Percentiles rank a stretch among this genome's conserved stretches.
Conservation (phyloP, 2,113 vertebrate genomes). For the Copsychus sechellarum region DNA sequence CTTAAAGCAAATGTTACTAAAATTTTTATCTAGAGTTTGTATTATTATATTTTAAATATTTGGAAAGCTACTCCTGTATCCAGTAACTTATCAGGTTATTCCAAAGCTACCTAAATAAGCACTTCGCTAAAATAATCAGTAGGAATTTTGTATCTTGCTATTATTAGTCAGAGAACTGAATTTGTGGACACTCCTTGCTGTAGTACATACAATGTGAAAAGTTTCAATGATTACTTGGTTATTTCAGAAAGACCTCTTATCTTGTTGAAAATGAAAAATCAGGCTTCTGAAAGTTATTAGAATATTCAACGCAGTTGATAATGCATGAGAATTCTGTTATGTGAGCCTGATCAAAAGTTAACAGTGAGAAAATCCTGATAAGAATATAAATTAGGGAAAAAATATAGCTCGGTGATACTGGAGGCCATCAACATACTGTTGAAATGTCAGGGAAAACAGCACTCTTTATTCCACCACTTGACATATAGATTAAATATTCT, state of each 20-base stretch:
- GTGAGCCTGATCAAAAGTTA: slow-evolving; percentile 51
- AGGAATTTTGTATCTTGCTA: slow-evolving; percentile 3
- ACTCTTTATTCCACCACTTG: neutral
- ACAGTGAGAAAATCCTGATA: neutral
- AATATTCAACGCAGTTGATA: slow-evolving; percentile 58
- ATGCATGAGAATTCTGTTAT: slow-evolving; percentile 57
- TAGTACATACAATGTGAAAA: slow-evolving; percentile 3
- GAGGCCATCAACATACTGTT: neutral
- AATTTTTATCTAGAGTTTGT: slow-evolving; percentile 1
- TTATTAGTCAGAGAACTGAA: slow-evolving; percentile 53
- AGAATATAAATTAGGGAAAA: slow-evolving; percentile 1
- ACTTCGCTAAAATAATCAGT: slow-evolving; percentile 29
- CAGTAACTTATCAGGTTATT: neutral
- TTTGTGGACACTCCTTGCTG: slow-evolving; percentile 50
- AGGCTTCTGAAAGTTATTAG: slow-evolving; percentile 43
- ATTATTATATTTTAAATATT: neutral
- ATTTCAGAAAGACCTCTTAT: slow-evolving; percentile 46
- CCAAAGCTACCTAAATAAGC: slow-evolving; percentile 19
- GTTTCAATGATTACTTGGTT: slow-evolving; percentile 38
- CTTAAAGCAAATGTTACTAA: neutral
- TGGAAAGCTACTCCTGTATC: slow-evolving; percentile 15
- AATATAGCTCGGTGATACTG: neutral
- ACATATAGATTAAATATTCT: neutral
- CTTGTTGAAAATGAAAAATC: slow-evolving; percentile 48
- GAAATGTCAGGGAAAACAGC: neutral